These are phyloP conservation scores for Castor canadensis DNA, from an alignment of 2,113 vertebrate species.

Conservation along the genomic window DNA sequence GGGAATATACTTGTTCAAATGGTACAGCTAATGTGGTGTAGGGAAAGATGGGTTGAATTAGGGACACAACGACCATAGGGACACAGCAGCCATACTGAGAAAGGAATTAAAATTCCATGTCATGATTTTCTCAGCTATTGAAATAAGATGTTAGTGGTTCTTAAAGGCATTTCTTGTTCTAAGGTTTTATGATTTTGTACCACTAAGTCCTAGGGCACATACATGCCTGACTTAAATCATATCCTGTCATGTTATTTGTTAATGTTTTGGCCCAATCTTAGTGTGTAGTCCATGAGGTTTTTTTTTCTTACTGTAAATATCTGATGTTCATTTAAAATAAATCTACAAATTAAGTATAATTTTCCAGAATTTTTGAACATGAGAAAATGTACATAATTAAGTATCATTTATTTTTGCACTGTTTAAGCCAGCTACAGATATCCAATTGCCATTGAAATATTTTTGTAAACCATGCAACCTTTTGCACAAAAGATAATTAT, in stretches of 20 bases:
- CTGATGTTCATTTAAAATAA: constrained; percentile 74
- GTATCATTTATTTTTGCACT: constrained; percentile 79
- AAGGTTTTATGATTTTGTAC: not conserved
- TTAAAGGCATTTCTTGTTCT: not conserved
- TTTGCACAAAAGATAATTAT: constrained; percentile 86
- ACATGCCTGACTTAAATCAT: not conserved
- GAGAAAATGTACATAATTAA: constrained; percentile 80
- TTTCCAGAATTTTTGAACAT: constrained; percentile 76
- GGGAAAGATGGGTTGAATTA: not conserved
- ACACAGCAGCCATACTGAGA: not conserved
- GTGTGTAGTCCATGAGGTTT: not conserved
- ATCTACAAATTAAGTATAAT: constrained; percentile 78
- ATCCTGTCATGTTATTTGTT: not conserved
- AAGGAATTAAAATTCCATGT: not conserved
- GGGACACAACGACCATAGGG: no score
- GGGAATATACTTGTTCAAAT: not conserved
- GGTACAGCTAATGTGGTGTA: not conserved
- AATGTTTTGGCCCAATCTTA: constrained; percentile 29
- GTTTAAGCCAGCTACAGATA: constrained; percentile 80
- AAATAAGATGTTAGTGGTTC: not conserved
- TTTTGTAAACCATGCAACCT: constrained; percentile 84
- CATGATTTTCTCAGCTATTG: not conserved
- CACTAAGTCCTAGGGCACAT: not conserved
- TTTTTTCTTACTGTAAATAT: constrained; percentile 60
- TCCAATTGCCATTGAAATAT: constrained; percentile 84